Base-by-base conservation (phyloP, 2,113 vertebrate species). In the Crypturellus undulatus region DNA sequence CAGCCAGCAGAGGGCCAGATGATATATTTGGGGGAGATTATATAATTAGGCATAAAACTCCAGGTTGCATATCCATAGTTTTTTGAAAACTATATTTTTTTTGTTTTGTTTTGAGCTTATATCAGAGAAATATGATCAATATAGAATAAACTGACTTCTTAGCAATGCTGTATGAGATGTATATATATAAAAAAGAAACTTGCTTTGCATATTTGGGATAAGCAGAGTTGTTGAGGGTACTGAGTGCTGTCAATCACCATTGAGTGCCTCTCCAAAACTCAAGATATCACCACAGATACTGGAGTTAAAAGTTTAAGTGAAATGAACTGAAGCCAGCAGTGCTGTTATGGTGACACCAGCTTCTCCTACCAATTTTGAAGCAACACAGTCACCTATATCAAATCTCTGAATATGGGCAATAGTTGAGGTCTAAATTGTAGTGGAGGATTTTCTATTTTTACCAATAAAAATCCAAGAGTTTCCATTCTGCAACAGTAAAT, bases 1-100 rank as follows among this genome's bases (percentile, higher is more conserved):
- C 96, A 94, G 86, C 94, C 88, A 93, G 94, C 93, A 97, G 93
- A 93, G 79, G 95, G 87, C 89, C 84, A 56, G 84, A 28, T 49
- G 49, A 49, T 49, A 49, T 84, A n/a, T 56, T 70, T 87, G 78
- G 92, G 90, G 92, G 58, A 85, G 30, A 28, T 64, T 21, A 73
- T 63, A 72, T n/a, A 69, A 40, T 81, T 64, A 71, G 88, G 20
- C 36, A 42, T 43, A 34, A 38, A 67, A 40, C 7, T 84, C 18
- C 22, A 17, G 73, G 60, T 28, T 86, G 12, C 24, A 21, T 73
- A 82, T 45, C 14, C 56, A 32, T 36, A 47, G 72, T 45, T 43
- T 42, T 60, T 24, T 76, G 40, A 67, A 84, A 89, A 34, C 42
- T 4, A 18, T 36, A 59, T 72, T 30, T 71, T 89, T 16, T 32